Evolutionary conservation across 2,113 vertebrate species (phyloP).

Genomic region (Hyperopisus bebe): DNA sequence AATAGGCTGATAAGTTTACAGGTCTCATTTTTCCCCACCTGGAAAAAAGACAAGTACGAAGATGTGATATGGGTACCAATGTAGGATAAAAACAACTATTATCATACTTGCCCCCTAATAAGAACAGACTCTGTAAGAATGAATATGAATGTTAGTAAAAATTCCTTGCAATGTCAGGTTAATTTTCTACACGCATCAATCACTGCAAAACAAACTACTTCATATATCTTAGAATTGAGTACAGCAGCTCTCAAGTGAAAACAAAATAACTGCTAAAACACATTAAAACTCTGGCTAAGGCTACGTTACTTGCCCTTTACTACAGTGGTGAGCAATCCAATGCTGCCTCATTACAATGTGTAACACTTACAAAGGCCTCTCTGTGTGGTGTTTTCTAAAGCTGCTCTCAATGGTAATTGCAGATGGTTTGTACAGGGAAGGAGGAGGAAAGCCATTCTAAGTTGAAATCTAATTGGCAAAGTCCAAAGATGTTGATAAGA

Average conservation of each 20-base stretch:
- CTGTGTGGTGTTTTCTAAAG: slow-evolving; percentile 21
- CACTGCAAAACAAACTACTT: neutral
- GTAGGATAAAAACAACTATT: slow-evolving; percentile 1
- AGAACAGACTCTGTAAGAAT: neutral
- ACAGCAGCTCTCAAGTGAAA: neutral
- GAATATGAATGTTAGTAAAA: neutral
- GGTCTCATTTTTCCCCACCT: neutral
- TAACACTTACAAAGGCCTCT: slow-evolving; percentile 20
- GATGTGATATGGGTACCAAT: neutral
- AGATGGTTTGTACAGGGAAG: slow-evolving; percentile 23
- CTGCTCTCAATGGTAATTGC: slow-evolving; percentile 26
- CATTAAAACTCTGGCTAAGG: neutral
- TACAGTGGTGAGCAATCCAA: neutral
- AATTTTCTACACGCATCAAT: neutral
- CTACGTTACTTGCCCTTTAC: slow-evolving; percentile 3
- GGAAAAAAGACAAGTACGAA: neutral
- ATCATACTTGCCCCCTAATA: neutral
- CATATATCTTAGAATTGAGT: neutral
- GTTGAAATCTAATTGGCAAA: slow-evolving; percentile 40
- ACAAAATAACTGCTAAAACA: neutral
- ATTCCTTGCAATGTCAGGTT: neutral
- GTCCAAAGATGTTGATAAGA: slow-evolving; percentile 41
- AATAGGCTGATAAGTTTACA: slow-evolving; percentile 13
- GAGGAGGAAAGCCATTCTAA: slow-evolving; percentile 32
- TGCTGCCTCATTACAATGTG: slow-evolving; percentile 14